Evolutionary conservation across 2,113 vertebrate species (phyloP), one percentile per base, ranked within the genome.

Genomic region (Chitala chitala): DNA sequence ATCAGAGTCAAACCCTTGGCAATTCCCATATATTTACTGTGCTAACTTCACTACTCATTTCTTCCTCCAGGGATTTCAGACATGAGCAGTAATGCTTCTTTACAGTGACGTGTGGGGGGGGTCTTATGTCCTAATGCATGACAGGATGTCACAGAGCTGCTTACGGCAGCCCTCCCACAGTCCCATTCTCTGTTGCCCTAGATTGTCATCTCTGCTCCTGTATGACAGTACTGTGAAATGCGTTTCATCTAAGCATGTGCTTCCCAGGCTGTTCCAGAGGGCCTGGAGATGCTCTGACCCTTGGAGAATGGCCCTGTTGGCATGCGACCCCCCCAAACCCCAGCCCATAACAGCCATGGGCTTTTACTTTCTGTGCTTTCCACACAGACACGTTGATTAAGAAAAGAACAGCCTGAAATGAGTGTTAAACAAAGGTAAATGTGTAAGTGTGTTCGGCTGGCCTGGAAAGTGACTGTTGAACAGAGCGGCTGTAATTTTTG

Each of bases 211-310:
- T 75, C 54, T 75, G 33, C 74, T 42, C 59, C 7, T n/a, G n/a
- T n/a, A 38, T 29, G 59, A 73, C 64, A 24, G 12, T 3, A 69
- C 74, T 51, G 71, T 77, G 75, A 80, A 68, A 79, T 79, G 77
- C 84, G 54, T 78, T 77, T 81, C 82, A 82, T 71, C 15, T 7
- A 63, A 80, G 75, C 78, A 84, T 84, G 69, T 81, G 48, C 46
- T 15, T 29, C 5, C 48, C 46, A 36, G 26, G 31, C 22, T 17
- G 40, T 26, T 20, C 12, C 20, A 51, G 20, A 51, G 48, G 12
- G 20, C 48, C 20, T 10, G 2, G 8, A 20, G 1, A 10, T 51
- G 48, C 20, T 8, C 20, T 10, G 12, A 51, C 12, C 20, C 48
- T 51, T 51, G 48, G 20, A 15, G 12, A 51, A 51, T 15, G 12